phyloP scores from a whole-genome alignment of 2,113 vertebrate genomes.

The Carettochelys insculpta region DNA sequence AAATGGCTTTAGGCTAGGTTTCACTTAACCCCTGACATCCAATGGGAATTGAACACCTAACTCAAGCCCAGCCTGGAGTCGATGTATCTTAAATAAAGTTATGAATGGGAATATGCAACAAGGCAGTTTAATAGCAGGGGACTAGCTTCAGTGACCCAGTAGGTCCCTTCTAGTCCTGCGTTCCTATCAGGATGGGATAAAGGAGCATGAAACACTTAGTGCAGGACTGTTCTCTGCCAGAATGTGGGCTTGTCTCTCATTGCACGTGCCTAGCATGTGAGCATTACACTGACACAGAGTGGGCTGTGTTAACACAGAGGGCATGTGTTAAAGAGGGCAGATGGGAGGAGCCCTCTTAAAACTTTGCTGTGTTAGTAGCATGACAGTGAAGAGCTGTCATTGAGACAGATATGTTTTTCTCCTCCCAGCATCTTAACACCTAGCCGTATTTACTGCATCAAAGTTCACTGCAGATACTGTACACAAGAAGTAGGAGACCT shows the following conservation, averaged over 20 bases:
- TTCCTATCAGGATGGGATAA: not conserved
- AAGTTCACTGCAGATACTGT: conserved; percentile 39
- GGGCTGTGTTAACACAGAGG: not conserved
- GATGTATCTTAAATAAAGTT: no score
- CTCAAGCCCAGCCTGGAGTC: not conserved
- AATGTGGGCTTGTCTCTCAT: not conserved
- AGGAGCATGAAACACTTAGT: not conserved
- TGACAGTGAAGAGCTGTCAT: fast-evolving
- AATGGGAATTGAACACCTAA: not conserved
- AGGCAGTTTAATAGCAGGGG: not conserved
- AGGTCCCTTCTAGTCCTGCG: not conserved
- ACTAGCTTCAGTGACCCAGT: not conserved
- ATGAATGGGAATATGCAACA: not conserved
- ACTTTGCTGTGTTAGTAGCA: not conserved
- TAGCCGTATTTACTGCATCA: not conserved
- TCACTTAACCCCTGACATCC: not conserved
- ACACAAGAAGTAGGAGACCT: no score
- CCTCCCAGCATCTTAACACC: not conserved
- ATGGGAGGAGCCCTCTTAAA: not conserved
- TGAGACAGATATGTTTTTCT: not conserved
- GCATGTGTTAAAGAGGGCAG: not conserved
- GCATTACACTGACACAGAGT: not conserved
- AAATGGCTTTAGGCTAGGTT: not conserved
- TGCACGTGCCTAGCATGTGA: not conserved
- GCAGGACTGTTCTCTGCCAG: not conserved